These are phyloP conservation scores for Coremacera marginata DNA, from an alignment of 2,888 invertebrate species.

Conservation along the genomic window DNA sequence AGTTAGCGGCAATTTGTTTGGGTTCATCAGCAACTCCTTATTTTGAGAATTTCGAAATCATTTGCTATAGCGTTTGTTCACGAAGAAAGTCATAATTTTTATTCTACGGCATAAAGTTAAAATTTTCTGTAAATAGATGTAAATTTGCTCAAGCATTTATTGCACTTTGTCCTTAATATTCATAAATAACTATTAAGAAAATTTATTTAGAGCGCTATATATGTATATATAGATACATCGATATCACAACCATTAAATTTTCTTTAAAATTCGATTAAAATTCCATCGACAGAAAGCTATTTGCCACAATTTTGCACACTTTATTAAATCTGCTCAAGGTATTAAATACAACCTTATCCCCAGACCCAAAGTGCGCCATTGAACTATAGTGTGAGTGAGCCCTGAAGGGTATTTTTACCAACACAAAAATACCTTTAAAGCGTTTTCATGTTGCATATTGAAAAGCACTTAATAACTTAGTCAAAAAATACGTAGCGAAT, in stretches of 20 bases:
- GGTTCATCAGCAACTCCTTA: conserved; percentile 7
- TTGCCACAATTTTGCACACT: conserved; percentile 17
- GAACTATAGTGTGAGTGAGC: not conserved
- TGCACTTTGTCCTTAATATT: too few species aligned
- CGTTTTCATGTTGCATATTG: conserved; percentile 48
- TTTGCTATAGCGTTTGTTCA: too few species aligned
- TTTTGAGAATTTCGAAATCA: not conserved
- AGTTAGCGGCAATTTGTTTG: conserved; percentile 22
- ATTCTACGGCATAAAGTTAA: too few species aligned
- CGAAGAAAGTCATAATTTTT: too few species aligned
- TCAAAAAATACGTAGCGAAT: not conserved
- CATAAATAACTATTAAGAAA: too few species aligned
- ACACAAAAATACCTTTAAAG: conserved; percentile 16
- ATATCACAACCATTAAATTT: too few species aligned
- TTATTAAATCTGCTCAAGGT: conserved; percentile 12
- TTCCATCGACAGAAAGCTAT: not conserved
- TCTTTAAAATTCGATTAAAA: not conserved
- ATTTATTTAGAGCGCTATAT: too few species aligned
- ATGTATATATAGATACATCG: too few species aligned
- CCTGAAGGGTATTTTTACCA: not conserved
- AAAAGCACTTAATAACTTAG: conserved; percentile 56
- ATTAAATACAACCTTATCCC: not conserved
- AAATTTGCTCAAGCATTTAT: too few species aligned
- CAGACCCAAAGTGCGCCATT: not conserved
- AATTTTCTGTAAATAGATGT: too few species aligned